Conservation (phyloP, 2,888 invertebrate species). For the Apamea anceps region DNA sequence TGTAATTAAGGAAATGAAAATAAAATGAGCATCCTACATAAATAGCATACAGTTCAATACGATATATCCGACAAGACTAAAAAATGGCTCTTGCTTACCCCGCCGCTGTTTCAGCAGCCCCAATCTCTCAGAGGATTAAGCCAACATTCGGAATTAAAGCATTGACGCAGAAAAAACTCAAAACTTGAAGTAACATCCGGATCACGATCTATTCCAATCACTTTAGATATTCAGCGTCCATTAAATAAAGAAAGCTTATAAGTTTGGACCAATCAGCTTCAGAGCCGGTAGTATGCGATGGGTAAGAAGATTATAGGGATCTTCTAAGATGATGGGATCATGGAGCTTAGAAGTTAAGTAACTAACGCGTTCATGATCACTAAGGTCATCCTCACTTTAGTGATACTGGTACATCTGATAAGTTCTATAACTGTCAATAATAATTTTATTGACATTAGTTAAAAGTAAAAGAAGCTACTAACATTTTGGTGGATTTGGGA, state of each 20-base stretch:
- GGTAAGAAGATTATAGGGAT: constrained; percentile 27
- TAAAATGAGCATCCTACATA: background rate
- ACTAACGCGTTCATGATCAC: background rate
- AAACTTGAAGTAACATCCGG: constrained; percentile 54
- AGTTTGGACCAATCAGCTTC: constrained; percentile 28
- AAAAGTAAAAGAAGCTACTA: too few species aligned
- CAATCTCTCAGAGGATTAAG: constrained; percentile 57
- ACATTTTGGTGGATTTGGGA: background rate
- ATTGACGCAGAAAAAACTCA: constrained; percentile 46
- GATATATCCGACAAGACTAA: too few species aligned
- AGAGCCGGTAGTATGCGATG: background rate
- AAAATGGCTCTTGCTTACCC: background rate
- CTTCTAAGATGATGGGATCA: constrained; percentile 7
- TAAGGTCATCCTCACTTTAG: background rate
- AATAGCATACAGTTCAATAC: background rate
- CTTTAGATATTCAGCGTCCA: constrained; percentile 41
- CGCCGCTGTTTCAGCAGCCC: constrained; percentile 37
- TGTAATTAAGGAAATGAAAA: background rate
- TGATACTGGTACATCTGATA: background rate
- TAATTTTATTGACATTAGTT: background rate
- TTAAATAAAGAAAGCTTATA: constrained; percentile 59
- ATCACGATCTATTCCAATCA: constrained; percentile 60
- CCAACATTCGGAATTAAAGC: constrained; percentile 56
- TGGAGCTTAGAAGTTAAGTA: background rate
- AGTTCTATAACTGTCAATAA: background rate